phyloP scores from a whole-genome alignment of 2,797 vertebrate genomes.

The Limnodromus scolopaceus region DNA sequence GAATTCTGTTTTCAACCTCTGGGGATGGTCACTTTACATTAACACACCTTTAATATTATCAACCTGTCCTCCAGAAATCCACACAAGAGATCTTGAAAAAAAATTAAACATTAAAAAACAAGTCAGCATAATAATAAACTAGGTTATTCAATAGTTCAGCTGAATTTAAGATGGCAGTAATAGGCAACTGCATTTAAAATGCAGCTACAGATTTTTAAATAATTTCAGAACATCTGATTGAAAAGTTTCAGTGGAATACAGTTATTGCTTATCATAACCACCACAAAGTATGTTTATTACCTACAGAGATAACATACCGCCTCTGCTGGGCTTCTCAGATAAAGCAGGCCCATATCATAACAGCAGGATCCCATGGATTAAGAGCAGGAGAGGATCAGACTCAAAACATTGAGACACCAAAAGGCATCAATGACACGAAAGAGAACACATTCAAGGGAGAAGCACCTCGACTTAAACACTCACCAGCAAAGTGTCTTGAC shows the following conservation, averaged over 20 bases:
- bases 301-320: not conserved
- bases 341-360: not conserved
- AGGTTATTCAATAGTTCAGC: not conserved
- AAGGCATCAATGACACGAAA: not conserved
- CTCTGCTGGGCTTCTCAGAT: constrained; percentile 32
- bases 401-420: not conserved
- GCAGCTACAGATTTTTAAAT: not conserved
- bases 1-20: not conserved
- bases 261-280: constrained; percentile 2
- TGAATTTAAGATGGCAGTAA: not conserved
- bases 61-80: not conserved
- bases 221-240: not conserved
- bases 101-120: not conserved
- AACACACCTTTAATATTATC: not conserved
- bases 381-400: not conserved
- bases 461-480: not conserved
- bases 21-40: not conserved
- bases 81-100: not conserved
- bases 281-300: constrained; percentile 3
- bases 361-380: not conserved
- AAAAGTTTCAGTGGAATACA: not conserved
- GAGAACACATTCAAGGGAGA: not conserved
- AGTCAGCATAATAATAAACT: not conserved
- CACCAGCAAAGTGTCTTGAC: not conserved
- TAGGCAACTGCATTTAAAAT: not conserved